These are phyloP conservation scores for Lepeophtheirus nordmannii DNA, from an alignment of 2,888 invertebrate genomes.

Conservation along the genomic window DNA sequence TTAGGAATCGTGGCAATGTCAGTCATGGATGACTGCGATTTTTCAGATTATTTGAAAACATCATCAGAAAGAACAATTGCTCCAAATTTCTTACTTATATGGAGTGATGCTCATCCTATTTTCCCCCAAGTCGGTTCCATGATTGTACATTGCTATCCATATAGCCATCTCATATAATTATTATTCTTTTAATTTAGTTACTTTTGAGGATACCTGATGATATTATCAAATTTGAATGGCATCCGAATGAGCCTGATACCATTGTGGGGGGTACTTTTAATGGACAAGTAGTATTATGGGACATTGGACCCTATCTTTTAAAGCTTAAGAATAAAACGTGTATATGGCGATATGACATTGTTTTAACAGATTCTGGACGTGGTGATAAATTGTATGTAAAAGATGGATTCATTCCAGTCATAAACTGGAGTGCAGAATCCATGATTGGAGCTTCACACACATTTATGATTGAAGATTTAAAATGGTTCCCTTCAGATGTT, in stretches of 20 bases:
- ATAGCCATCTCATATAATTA: not conserved
- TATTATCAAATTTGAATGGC: conserved; percentile 11
- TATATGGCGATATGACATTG: conserved; percentile 1
- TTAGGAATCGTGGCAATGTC: conserved; percentile 16
- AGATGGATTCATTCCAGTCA: conserved; percentile 16
- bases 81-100: conserved; percentile 19
- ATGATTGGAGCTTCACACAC: conserved; percentile 10
- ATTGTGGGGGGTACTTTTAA: conserved; percentile 16
- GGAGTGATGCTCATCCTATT: conserved; percentile 10
- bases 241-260: conserved; percentile 18
- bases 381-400: conserved; percentile 4
- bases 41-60: conserved; percentile 14
- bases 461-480: not conserved
- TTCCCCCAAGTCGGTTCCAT: conserved; percentile 10
- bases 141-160: not conserved
- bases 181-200: not conserved
- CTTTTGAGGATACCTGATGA: conserved; percentile 17
- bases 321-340: conserved; percentile 2
- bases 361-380: not conserved
- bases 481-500: conserved; percentile 12
- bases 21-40: conserved; percentile 10
- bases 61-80: not conserved
- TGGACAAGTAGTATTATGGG: conserved; percentile 22
- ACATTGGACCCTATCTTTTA: not conserved
- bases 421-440: conserved; percentile 19